phyloP scores from a whole-genome alignment of 2,113 vertebrate species.

The Neoarius graeffei region DNA sequence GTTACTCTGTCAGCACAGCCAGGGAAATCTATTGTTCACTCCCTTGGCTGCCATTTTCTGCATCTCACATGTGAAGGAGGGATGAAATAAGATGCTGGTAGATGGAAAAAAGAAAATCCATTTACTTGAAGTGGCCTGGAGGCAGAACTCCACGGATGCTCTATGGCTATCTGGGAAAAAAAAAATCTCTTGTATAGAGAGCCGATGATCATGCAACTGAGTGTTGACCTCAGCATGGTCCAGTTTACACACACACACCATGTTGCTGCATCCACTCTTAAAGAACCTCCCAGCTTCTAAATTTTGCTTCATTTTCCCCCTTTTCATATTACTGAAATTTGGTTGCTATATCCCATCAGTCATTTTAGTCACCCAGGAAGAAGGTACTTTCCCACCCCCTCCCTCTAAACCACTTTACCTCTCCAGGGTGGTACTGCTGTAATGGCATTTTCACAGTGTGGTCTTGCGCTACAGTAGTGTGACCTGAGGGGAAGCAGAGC shows the following conservation, averaged over 20 bases:
- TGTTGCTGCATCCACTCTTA: neutral
- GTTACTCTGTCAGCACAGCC: neutral
- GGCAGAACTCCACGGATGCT: slow-evolving; percentile 36
- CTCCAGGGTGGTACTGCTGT: slow-evolving; percentile 28
- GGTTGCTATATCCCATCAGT: slow-evolving; percentile 22
- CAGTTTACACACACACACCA: neutral
- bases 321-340: neutral
- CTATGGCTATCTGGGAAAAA: slow-evolving; percentile 21
- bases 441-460: slow-evolving; percentile 45
- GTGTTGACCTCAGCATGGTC: slow-evolving; percentile 29
- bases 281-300: neutral
- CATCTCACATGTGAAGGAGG: slow-evolving; percentile 48
- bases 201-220: slow-evolving; percentile 21
- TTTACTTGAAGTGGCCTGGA: slow-evolving; percentile 50
- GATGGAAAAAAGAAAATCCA: slow-evolving; percentile 48
- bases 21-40: slow-evolving; percentile 5
- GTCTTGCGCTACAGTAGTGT: slow-evolving; percentile 36
- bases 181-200: slow-evolving; percentile 6
- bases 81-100: slow-evolving; percentile 51
- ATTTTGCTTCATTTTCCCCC: neutral
- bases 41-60: slow-evolving; percentile 22
- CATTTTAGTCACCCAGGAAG: slow-evolving; percentile 38
- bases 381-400: slow-evolving; percentile 37
- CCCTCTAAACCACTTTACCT: slow-evolving; percentile 37
- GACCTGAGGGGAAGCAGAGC: slow-evolving; percentile 34